phyloP scores from a whole-genome alignment of 1,140 invertebrate species.

The Subanguina moxae region DNA sequence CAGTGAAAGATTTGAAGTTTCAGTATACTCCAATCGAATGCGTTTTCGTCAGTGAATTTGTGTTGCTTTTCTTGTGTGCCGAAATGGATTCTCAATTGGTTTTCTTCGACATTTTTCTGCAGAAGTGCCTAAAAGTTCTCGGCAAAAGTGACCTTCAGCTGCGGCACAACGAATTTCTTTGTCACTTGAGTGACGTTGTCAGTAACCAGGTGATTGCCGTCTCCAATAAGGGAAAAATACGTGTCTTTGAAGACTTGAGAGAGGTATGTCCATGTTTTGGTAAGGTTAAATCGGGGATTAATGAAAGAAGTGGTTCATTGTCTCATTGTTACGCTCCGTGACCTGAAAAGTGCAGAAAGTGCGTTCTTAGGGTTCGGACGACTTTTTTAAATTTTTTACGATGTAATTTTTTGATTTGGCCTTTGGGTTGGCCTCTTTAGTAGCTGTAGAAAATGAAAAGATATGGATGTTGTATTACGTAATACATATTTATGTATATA shows the following conservation, averaged over 20 bases:
- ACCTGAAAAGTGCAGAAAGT: too few species aligned
- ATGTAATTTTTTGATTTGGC: too few species aligned
- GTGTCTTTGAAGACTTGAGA: background rate
- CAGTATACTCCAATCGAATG: slow-evolving; percentile 1
- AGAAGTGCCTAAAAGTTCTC: background rate
- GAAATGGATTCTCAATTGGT: background rate
- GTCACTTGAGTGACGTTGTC: background rate
- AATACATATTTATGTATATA: too few species aligned
- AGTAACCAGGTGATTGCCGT: background rate
- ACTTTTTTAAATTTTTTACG: too few species aligned
- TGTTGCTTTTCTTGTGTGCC: slow-evolving; percentile 1
- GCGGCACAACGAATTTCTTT: background rate
- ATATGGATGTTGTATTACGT: too few species aligned
- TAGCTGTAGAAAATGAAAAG: too few species aligned
- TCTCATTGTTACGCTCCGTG: too few species aligned
- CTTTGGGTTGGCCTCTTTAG: too few species aligned
- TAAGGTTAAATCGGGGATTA: too few species aligned
- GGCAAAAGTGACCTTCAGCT: background rate
- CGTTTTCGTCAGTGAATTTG: background rate
- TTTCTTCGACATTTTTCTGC: background rate
- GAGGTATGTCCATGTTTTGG: background rate
- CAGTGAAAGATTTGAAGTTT: background rate
- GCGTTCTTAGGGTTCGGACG: too few species aligned
- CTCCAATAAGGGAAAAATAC: slow-evolving; percentile 10
- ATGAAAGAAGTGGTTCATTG: too few species aligned